Base-by-base conservation (phyloP, 2,888 invertebrate genomes). In the Bellardia bayeri region DNA sequence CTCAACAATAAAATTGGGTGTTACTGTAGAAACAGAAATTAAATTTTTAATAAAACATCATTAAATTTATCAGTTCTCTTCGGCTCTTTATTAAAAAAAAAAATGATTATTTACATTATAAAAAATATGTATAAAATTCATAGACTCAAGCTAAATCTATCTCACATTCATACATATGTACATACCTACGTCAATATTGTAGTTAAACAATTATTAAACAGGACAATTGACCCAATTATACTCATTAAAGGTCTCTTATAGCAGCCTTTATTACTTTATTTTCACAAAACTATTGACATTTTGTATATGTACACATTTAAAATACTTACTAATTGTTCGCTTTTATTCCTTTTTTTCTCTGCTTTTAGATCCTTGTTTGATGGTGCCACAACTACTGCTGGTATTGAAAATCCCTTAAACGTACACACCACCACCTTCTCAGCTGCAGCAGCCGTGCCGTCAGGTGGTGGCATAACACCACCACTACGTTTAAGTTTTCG, bases 401-500 rank as follows among this genome's bases (percentile, higher is more conserved):
- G 75, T 37, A 79, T 85, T 37, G 87, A 87, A 51, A 87, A 85
- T 68, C 76, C 85, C 1, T 66, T 88, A 30, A 82, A 71, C 58
- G 72, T 80, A 13, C 85, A 68, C 13, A 63, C 83, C 2, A 42
- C 33, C 23, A 14, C 66, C 23, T 7, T 71, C n/a, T 54, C 75
- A 16, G 40, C 63, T 7, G n/a, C 40, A 5, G 30, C 85, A 16
- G 56, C 40, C 49, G 63, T 51, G 37, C 56, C 87, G 13, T 76
- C 66, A 3, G 58, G 82, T 13, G 82, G 79, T 37, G 85, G 33
- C 13, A 88, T 82, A 3, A 85, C 83, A 58, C 88, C 90, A 33
- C 89, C 90, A 11, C 61, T 90, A 71, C 89, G 90, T 66, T 82
- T 89, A 54, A 91, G 90, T 82, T 90, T 92, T 83, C 91, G 91